A percentile compares a stretch with the other conserved stretches of the same genome.
Conservation (phyloP, 2,888 invertebrate genomes). For the Drosophila vallismaia region DNA sequence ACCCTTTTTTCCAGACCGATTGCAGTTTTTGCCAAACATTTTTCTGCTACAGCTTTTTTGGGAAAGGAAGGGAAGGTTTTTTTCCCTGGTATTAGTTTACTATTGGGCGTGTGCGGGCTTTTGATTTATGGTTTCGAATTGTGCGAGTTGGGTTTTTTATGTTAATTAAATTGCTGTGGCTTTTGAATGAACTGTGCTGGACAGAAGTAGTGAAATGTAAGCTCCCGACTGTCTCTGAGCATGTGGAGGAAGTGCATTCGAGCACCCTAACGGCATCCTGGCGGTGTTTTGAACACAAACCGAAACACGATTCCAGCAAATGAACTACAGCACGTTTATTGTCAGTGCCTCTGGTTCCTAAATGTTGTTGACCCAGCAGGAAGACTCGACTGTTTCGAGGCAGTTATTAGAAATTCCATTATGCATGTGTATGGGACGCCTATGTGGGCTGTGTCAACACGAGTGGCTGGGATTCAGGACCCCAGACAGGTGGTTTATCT, state of each 20-base stretch:
- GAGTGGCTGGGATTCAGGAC: conserved; percentile 36
- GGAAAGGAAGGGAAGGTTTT: conserved; percentile 5
- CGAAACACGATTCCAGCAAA: conserved; percentile 28
- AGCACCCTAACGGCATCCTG: conserved; percentile 1
- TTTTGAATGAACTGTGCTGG: conserved; percentile 18
- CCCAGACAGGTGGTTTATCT: conserved; percentile 42
- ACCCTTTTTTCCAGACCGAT: conserved; percentile 12
- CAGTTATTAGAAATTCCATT: conserved; percentile 78
- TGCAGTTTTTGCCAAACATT: conserved; percentile 35
- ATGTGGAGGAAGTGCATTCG: conserved; percentile 45
- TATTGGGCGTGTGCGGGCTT: conserved; percentile 57
- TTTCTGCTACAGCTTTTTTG: conserved; percentile 29
- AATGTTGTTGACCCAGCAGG: conserved; percentile 68
- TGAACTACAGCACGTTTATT: conserved; percentile 55
- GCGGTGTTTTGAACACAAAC: conserved; percentile 9
- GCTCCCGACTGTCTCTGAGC: conserved; percentile 22
- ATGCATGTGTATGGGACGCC: conserved; percentile 52
- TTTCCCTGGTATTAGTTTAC: conserved; percentile 46
- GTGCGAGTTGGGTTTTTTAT: conserved; percentile 65
- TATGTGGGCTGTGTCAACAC: conserved; percentile 64
- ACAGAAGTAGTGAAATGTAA: not conserved
- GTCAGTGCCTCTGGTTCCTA: conserved; percentile 49
- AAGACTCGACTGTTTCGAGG: conserved; percentile 19
- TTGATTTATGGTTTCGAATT: conserved; percentile 70
- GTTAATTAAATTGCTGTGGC: conserved; percentile 71